A percentile compares a stretch with the other conserved stretches of the same genome.
Conservation (phyloP, 2,888 invertebrate genomes). For the Lottia scabra region DNA sequence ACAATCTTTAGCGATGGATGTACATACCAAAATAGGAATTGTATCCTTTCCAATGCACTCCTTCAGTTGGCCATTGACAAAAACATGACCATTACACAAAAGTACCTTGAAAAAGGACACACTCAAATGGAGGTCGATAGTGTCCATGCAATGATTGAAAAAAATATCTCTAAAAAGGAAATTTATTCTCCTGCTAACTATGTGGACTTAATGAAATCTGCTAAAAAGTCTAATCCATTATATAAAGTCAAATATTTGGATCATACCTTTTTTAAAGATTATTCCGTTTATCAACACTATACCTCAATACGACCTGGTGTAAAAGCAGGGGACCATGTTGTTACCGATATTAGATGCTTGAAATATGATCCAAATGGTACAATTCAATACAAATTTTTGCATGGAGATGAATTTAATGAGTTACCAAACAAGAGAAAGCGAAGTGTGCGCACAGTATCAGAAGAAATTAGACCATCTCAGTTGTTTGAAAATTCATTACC, state of each 20-base stretch:
- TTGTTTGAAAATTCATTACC: neutral
- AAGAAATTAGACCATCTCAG: neutral
- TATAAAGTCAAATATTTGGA: neutral
- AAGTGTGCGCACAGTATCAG: neutral
- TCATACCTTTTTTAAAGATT: neutral
- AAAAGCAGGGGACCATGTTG: conserved; percentile 22
- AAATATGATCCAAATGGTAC: conserved; percentile 19
- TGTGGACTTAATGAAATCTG: neutral
- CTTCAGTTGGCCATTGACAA: neutral
- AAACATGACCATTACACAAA: neutral
- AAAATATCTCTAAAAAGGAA: no score
- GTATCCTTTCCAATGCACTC: neutral
- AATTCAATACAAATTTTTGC: neutral
- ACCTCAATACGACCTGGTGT: conserved; percentile 21
- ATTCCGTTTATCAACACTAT: neutral
- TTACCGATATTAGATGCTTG: conserved; percentile 20
- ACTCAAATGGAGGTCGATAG: neutral
- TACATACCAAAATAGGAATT: neutral
- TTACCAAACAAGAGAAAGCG: neutral
- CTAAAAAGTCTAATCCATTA: neutral
- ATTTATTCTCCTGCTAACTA: neutral
- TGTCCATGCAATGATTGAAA: neutral
- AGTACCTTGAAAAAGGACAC: neutral
- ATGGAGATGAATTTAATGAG: neutral
- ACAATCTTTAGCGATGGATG: neutral